Conservation (phyloP, 2,888 invertebrate genomes). For the Cyclophora albipunctata region DNA sequence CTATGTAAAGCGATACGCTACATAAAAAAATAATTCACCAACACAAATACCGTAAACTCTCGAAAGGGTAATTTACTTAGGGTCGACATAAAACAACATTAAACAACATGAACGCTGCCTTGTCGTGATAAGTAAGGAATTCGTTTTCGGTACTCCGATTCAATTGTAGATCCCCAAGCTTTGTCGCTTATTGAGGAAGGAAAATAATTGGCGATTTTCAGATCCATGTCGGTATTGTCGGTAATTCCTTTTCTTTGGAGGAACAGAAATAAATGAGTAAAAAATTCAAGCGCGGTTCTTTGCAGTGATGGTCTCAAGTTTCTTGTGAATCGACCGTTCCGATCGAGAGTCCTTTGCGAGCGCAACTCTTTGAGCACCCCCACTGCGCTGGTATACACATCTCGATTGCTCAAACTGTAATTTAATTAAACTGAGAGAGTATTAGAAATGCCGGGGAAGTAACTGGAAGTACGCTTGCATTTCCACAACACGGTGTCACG, state of each 20-base stretch:
- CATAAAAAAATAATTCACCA: too few species aligned
- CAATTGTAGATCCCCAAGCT: conserved; percentile 1
- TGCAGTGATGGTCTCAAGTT: conserved; percentile 7
- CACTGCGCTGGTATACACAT: conserved; percentile 27
- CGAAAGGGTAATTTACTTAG: conserved; percentile 24
- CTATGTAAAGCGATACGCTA: too few species aligned
- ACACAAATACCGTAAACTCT: too few species aligned
- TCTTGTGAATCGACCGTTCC: conserved; percentile 16
- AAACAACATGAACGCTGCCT: conserved; percentile 19
- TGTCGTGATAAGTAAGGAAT: conserved; percentile 24
- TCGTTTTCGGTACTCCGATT: conserved; percentile 5
- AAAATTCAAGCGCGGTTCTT: conserved; percentile 1
- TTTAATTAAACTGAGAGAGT: conserved; percentile 59
- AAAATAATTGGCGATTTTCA: too few species aligned
- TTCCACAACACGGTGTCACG: conserved; percentile 15
- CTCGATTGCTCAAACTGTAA: conserved; percentile 45
- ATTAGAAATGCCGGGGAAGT: conserved; percentile 45
- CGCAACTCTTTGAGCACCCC: conserved; percentile 29
- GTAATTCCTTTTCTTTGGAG: not conserved
- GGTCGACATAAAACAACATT: conserved; percentile 15
- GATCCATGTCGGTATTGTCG: too few species aligned
- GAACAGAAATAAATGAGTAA: too few species aligned
- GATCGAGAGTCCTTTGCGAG: conserved; percentile 10
- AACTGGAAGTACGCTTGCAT: conserved; percentile 36
- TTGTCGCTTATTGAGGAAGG: too few species aligned